These are phyloP conservation scores for Epinephelus coioides DNA, from an alignment of 2,797 vertebrate genomes.

Conservation along the genomic window DNA sequence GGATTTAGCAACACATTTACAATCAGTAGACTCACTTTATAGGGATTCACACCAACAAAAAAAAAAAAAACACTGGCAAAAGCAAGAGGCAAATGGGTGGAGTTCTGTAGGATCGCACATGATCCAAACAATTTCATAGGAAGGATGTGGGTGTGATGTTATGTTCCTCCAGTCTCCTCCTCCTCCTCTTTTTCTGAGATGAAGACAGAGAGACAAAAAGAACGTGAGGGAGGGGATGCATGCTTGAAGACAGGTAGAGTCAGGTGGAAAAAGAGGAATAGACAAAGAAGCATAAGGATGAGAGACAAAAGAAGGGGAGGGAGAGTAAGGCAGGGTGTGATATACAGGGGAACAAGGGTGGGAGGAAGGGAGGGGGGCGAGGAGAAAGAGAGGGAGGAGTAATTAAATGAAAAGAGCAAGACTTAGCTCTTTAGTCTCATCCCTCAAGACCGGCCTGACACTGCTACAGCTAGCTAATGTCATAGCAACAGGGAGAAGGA, in stretches of 20 bases:
- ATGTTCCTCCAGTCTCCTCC: slow-evolving; percentile 43
- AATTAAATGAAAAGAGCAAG: slow-evolving; percentile 83
- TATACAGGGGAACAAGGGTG: slow-evolving; percentile 25
- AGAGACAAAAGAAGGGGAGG: slow-evolving; percentile 19
- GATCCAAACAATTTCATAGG: slow-evolving; percentile 38
- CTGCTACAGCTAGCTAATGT: slow-evolving; percentile 80
- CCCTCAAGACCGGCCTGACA: slow-evolving; percentile 78
- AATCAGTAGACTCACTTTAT: slow-evolving; percentile 11
- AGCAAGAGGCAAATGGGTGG: slow-evolving; percentile 36
- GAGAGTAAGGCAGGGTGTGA: slow-evolving; percentile 42
- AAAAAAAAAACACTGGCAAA: neutral
- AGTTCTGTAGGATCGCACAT: slow-evolving; percentile 38
- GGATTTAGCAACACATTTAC: slow-evolving; percentile 30
- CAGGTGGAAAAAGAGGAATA: slow-evolving; percentile 37
- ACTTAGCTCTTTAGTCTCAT: slow-evolving; percentile 81
- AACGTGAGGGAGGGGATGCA: slow-evolving; percentile 39
- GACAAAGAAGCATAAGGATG: slow-evolving; percentile 49
- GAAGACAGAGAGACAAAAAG: slow-evolving; percentile 37
- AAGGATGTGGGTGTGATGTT: slow-evolving; percentile 63
- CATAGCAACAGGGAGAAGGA: slow-evolving; percentile 83
- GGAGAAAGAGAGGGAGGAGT: slow-evolving; percentile 64
- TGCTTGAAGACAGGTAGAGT: slow-evolving; percentile 49
- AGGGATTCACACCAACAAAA: slow-evolving; percentile 15
- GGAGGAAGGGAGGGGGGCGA: slow-evolving; percentile 29
- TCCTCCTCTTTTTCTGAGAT: slow-evolving; percentile 37